These are phyloP conservation scores for Vannuccia rotundouncinata DNA, from an alignment of 2,888 invertebrate genomes.

Conservation along the genomic window DNA sequence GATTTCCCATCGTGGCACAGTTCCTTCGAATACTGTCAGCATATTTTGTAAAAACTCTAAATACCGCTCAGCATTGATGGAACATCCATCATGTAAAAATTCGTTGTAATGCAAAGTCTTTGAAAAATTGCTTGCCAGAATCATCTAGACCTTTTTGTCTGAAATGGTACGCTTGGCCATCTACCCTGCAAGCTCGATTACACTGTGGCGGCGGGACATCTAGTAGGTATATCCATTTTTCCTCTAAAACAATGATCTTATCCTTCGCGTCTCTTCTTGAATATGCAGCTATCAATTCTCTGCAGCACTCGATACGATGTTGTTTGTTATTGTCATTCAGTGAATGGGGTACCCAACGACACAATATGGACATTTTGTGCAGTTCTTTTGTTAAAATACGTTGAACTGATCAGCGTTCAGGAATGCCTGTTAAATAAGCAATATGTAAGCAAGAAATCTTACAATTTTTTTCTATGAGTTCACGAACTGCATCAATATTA, in stretches of 20 bases:
- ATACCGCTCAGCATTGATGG: constrained; percentile 22
- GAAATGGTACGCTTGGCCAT: constrained; percentile 19
- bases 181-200: constrained; percentile 13
- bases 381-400: constrained; percentile 11
- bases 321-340: constrained; percentile 26
- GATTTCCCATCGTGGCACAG: neutral
- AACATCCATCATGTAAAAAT: constrained; percentile 1
- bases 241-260: constrained; percentile 18
- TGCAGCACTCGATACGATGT: constrained; percentile 16
- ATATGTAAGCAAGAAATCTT: constrained; percentile 24
- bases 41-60: constrained; percentile 17
- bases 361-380: constrained; percentile 4
- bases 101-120: constrained; percentile 7
- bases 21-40: constrained; percentile 2
- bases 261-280: constrained; percentile 12
- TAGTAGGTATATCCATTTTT: constrained; percentile 15
- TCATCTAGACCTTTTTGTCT: constrained; percentile 15
- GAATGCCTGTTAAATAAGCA: constrained; percentile 10
- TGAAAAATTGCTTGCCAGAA: constrained; percentile 8
- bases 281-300: constrained; percentile 24
- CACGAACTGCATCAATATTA: constrained; percentile 11
- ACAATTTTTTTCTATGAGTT: constrained; percentile 18
- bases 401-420: constrained; percentile 18
- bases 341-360: constrained; percentile 23
- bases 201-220: constrained; percentile 13